Evolutionary conservation across 2,113 vertebrate genomes (phyloP), one percentile per base, ranked within the genome.

Genomic region (Smithornis capensis): DNA sequence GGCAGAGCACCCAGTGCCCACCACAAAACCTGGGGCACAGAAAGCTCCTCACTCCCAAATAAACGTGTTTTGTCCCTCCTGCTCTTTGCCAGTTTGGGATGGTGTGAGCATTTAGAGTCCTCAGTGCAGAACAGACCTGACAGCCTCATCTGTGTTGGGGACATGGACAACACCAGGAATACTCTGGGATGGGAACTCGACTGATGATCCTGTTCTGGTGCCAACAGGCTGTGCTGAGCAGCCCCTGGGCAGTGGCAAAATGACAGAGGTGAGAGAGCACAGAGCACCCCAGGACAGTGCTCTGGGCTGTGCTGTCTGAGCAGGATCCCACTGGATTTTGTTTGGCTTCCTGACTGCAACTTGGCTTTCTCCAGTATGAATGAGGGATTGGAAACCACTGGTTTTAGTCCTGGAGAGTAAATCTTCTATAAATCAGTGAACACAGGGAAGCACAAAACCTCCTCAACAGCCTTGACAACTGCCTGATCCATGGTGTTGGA

Each of bases 101-200:
- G 64, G 35, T 19, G 40, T 4, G n/a, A 83, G 28, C 37, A 33
- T 59, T 70, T 57, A 42, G 60, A 78, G 44, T 27, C 68, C n/a
- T 64, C 3, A 1, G 28, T 31, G 27, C 33, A 35, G 83, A 80
- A 28, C 0, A 0, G 21, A 28, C 42, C 24, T 64, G 44, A 19
- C 19, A 69, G 69, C 15, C 75, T 55, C 38, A 14, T 49, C 45
- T 75, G 45, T n/a, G 57, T 25, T 4, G 7, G 35, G 49, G 40
- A 84, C 57, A 55, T 25, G 12, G 69, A 28, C 28, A 67, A 84
- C 2, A 4, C 44, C 24, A n/a, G 50, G 68, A 44, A 49, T 0
- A 6, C 22, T 47, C 63, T 80, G 67, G 13, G 45, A 23, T 22
- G 23, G 75, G 37, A 83, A 60, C 79, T 52, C 73, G 75, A 16